These are phyloP conservation scores for Tadarida brasiliensis DNA, from an alignment of 2,797 vertebrate genomes.

Conservation along the genomic window DNA sequence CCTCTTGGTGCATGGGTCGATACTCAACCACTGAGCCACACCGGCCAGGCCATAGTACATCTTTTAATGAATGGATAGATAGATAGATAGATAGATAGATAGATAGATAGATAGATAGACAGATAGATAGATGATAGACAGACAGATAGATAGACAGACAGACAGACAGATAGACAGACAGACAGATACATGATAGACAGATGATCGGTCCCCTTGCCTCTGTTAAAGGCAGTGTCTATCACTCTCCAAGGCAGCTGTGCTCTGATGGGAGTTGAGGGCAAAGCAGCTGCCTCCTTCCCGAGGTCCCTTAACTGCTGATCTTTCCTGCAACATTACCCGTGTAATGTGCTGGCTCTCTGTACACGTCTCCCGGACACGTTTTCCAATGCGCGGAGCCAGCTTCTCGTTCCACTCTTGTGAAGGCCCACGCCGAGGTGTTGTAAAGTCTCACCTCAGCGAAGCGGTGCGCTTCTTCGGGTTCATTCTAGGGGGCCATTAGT, in stretches of 20 bases:
- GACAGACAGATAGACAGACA: background rate
- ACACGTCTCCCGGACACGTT: background rate
- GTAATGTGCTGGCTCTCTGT: constrained; percentile 60
- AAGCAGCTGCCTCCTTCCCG: background rate
- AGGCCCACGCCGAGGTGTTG: constrained; percentile 77
- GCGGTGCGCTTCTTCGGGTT: constrained; percentile 75
- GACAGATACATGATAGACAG: too few species aligned
- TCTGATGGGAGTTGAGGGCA: constrained; percentile 34
- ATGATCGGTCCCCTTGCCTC: background rate
- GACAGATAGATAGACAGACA: background rate
- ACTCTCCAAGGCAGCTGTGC: background rate
- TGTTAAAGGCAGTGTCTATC: background rate
- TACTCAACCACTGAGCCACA: too few species aligned
- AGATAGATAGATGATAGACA: background rate
- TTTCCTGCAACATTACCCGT: constrained; percentile 54
- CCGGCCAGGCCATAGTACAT: background rate
- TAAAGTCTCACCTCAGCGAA: constrained; percentile 62
- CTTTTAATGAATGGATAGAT: background rate
- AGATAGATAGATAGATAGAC: background rate
- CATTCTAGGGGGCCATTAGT: constrained; percentile 70
- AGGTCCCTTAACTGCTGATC: background rate
- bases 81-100: background rate
- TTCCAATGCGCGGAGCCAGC: constrained; percentile 52
- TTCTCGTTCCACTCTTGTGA: constrained; percentile 80
- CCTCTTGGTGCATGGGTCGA: too few species aligned